Base-by-base conservation (phyloP, 2,888 invertebrate genomes). In the Macaria liturata region DNA sequence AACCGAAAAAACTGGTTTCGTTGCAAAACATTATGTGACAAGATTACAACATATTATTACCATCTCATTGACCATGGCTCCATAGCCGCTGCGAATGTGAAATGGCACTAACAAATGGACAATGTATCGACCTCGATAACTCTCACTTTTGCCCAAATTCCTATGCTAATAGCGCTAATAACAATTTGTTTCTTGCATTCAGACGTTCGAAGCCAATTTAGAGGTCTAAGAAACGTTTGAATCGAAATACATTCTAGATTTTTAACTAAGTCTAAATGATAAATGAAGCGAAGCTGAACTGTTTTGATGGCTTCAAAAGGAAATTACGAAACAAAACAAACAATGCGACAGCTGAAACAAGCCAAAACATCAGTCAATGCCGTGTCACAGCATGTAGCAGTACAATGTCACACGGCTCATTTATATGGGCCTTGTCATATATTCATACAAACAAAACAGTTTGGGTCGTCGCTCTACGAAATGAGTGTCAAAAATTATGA, bases 51-150 rank as follows among this genome's bases (percentile, higher is more conserved):
- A 83, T 72, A 65, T 71, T 68, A 80, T 80, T 77, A 80, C 69
- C 80, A 82, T 83, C 76, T 81, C 76, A 84, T 80, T 83, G 82
- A 80, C 81, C 82, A 74, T 80, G 79, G 74, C 73, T 69, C 59
- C 61, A 56, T 69, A 70, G 74, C 59, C 48, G 61, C 49, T 61
- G 57, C 57, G 59, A 67, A 62, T 75, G 73, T 71, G 75, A 76
- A 76, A 72, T 72, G 68, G 40, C 55, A 46, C 34, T 34, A 55
- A 68, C 65, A 69, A 65, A 63, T 59, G 57, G 63, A 64, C 65
- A 69, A 64, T 64, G 62, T 59, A 61, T 50, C 65, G 77, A 72
- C 81, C 80, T 78, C 74, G 66, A 71, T 74, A 73, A 73, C 81
- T 84, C 83, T 84, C 83, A 83, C 82, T 84, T 84, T 83, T 76